phyloP scores from a whole-genome alignment of 2,797 vertebrate genomes.

The Thaleichthys pacificus region DNA sequence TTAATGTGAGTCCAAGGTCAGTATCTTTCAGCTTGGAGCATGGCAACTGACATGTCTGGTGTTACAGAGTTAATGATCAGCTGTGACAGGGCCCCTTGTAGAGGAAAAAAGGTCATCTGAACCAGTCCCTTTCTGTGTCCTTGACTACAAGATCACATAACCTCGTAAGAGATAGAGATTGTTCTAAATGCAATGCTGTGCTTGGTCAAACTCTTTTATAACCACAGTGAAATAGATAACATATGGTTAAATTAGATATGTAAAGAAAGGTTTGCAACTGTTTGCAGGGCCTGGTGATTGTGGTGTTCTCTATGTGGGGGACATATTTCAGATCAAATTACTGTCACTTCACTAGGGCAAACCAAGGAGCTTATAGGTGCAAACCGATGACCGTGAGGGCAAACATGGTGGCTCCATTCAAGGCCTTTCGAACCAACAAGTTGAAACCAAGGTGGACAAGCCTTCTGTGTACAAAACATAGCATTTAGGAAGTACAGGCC shows the following conservation, averaged over 20 bases:
- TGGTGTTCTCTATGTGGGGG: background rate
- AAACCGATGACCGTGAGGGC: background rate
- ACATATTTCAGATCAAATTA: constrained; percentile 3
- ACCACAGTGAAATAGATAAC: background rate
- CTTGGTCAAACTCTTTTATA: no score
- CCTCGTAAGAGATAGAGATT: background rate
- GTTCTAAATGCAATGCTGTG: background rate
- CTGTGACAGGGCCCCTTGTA: background rate
- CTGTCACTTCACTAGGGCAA: background rate
- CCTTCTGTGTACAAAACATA: no score
- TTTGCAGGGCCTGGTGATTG: no score
- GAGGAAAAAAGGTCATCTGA: background rate
- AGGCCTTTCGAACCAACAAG: background rate
- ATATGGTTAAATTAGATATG: no score
- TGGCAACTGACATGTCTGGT: constrained; percentile 13
- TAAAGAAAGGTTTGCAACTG: no score
- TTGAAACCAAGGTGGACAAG: no score
- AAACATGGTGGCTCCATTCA: background rate
- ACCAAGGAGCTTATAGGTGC: background rate
- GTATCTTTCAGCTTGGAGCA: constrained; percentile 22
- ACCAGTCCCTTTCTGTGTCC: background rate
- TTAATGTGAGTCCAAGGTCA: constrained; percentile 25
- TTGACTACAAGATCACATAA: constrained; percentile 2
- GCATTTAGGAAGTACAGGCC: no score
- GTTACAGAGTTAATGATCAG: constrained; percentile 1